Base-by-base conservation (phyloP, 2,113 vertebrate species). In the Gnathonemus longibarbis region DNA sequence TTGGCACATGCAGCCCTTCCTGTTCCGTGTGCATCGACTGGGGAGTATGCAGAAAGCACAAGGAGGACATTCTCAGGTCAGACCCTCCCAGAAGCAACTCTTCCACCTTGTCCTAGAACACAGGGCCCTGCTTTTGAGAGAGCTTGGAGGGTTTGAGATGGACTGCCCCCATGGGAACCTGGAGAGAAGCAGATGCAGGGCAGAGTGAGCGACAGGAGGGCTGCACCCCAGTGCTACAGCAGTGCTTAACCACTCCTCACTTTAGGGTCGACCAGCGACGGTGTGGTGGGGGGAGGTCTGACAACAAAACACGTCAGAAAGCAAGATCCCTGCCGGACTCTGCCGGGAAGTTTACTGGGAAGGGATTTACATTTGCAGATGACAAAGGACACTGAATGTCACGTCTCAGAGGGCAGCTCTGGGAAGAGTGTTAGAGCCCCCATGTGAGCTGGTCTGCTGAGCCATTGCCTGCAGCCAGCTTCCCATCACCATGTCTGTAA, bases 351-450 rank as follows among this genome's bases (percentile, higher is more conserved):
- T 80, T 90, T 88, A 84, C 45, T 66, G 35, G 39, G 45, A 84
- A 84, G n/a, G 77, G 31, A 84, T 87, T 88, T 80, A 56, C 87
- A 48, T 88, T 90, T 46, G 87, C 15, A 48, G 52, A 19, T n/a
- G 86, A 88, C 88, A 83, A 83, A 77, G 89, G 85, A 74, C 49
- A 31, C 27, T 86, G 87, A 88, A 90, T 90, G 49, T 90, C 86
- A 90, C 42, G 86, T 88, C 86, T 88, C 86, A 9, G 35, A 88
- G 90, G 77, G 50, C 87, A 83, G 87, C 56, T 90, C 24, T 49
- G 50, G 7, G 52, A 87, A 48, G 46, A 87, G n/a, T 39, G 56
- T 35, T 52, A 56, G 15, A 35, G 17, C 39, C 87, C 74, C 87
- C 52, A 7, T 35, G 39, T 52, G 50, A 46, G 15, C 50, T 35